A percentile compares a stretch with the other conserved stretches of the same genome.
Evolutionary conservation across 2,113 vertebrate species (phyloP).

Genomic region (Stictonetta naevosa): DNA sequence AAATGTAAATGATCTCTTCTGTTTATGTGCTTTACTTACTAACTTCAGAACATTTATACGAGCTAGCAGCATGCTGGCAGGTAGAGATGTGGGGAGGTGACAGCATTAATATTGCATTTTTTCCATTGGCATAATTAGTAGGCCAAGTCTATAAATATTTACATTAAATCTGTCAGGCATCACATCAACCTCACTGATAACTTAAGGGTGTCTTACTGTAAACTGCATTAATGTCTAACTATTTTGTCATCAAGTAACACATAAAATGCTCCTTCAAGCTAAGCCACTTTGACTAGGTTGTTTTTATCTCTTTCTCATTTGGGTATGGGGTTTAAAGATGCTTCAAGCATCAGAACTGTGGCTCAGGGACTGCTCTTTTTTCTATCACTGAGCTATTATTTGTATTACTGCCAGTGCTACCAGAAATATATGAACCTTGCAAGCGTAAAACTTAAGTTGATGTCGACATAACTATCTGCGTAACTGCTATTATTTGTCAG

Average conservation of each 20-base stretch:
- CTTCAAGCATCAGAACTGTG: slow-evolving; percentile 28
- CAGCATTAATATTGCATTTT: slow-evolving; percentile 39
- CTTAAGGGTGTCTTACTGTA: slow-evolving; percentile 53
- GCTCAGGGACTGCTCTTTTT: slow-evolving; percentile 32
- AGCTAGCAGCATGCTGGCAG: slow-evolving; percentile 51
- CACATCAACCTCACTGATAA: slow-evolving; percentile 52
- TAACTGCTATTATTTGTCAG: slow-evolving; percentile 37
- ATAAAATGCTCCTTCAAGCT: slow-evolving; percentile 59
- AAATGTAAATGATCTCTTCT: slow-evolving; percentile 55
- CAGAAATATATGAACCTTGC: slow-evolving; percentile 39
- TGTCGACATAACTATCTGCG: slow-evolving; percentile 35
- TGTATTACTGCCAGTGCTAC: slow-evolving; percentile 16
- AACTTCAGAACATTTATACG: slow-evolving; percentile 44
- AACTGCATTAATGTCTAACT: slow-evolving; percentile 55
- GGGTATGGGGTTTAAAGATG: slow-evolving; percentile 12
- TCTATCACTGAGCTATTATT: slow-evolving; percentile 51
- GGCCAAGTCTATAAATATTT: slow-evolving; percentile 73
- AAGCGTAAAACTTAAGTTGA: slow-evolving; percentile 50
- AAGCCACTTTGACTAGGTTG: slow-evolving; percentile 53
- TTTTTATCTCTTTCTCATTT: slow-evolving; percentile 66
- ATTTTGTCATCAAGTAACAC: slow-evolving; percentile 66
- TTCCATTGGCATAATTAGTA: slow-evolving; percentile 65
- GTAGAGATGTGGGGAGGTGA: slow-evolving; percentile 10
- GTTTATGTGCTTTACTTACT: slow-evolving; percentile 43
- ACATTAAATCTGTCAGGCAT: slow-evolving; percentile 65